phyloP scores from a whole-genome alignment of 1,140 invertebrate species.

The Calycopis cecrops region DNA sequence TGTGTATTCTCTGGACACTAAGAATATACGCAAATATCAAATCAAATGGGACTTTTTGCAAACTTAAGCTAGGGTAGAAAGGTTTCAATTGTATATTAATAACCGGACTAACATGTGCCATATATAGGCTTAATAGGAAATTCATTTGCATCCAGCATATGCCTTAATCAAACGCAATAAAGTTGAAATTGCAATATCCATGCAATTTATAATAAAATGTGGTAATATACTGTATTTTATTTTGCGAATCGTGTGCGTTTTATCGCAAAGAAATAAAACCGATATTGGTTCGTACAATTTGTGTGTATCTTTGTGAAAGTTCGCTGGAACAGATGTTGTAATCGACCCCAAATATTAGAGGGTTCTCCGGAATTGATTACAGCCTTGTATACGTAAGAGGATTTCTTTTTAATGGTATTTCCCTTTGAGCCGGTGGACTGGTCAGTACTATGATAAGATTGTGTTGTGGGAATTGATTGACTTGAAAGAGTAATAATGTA shows the following conservation, averaged over 20 bases:
- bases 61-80: conserved; percentile 27
- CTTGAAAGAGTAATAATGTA: conserved; percentile 12
- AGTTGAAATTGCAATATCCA: conserved; percentile 14
- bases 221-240: conserved; percentile 19
- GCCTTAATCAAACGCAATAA: conserved; percentile 21
- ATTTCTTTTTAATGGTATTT: conserved; percentile 65
- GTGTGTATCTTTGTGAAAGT: conserved; percentile 20
- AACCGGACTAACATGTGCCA: conserved; percentile 40
- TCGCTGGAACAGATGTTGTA: conserved; percentile 44
- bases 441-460: conserved; percentile 28
- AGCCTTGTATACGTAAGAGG: conserved; percentile 56
- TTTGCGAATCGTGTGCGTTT: conserved; percentile 6
- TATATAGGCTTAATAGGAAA: conserved; percentile 24
- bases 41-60: conserved; percentile 20
- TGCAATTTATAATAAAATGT: neutral
- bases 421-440: conserved; percentile 30
- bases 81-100: conserved; percentile 44
- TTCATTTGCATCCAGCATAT: conserved; percentile 16
- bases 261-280: conserved; percentile 11
- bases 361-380: conserved; percentile 64
- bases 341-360: conserved; percentile 49
- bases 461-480: conserved; percentile 30
- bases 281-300: conserved; percentile 4
- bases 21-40: neutral
- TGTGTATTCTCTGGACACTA: too few relatives aligned